These are phyloP conservation scores for Ganaspis brasiliensis DNA, from an alignment of 2,888 invertebrate species.

Conservation along the genomic window DNA sequence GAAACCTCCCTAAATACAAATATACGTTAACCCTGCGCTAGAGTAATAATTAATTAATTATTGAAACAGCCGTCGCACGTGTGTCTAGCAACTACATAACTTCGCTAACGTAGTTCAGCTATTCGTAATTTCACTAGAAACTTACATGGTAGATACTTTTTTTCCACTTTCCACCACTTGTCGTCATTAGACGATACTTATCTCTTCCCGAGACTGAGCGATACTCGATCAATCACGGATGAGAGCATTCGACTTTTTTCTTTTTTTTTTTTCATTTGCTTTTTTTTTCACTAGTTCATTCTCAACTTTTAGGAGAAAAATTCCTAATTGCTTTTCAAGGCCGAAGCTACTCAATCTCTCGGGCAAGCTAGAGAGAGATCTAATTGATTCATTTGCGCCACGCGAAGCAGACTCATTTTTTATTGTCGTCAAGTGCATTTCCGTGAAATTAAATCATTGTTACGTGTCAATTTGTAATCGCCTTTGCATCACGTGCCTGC, in stretches of 20 bases:
- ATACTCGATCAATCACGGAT: conserved; percentile 12
- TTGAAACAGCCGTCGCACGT: conserved; percentile 78
- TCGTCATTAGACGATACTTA: conserved; percentile 47
- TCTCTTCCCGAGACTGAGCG: conserved; percentile 10
- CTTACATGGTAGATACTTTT: conserved; percentile 74
- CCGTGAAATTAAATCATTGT: conserved; percentile 7
- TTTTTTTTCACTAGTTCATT: not conserved
- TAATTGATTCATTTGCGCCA: conserved; percentile 56
- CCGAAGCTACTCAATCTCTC: conserved; percentile 22
- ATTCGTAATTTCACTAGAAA: conserved; percentile 74
- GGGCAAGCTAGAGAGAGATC: not conserved
- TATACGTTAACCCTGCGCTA: conserved; percentile 59
- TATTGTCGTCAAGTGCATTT: conserved; percentile 45
- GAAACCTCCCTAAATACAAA: conserved; percentile 64
- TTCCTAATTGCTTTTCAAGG: conserved; percentile 2
- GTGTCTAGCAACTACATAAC: conserved; percentile 78
- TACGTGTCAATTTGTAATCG: not conserved
- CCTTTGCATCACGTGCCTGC: not conserved
- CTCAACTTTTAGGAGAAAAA: conserved; percentile 1
- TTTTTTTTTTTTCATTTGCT: conserved; percentile 41
- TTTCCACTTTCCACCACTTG: conserved; percentile 62
- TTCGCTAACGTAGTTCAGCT: conserved; percentile 71
- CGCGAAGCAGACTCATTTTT: conserved; percentile 57
- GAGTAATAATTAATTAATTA: conserved; percentile 62
- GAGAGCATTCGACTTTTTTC: conserved; percentile 15